Evolutionary conservation across 2,113 vertebrate genomes (phyloP), one percentile per base, ranked within the genome.

Genomic region (Sinocyclocheilus rhinocerous): DNA sequence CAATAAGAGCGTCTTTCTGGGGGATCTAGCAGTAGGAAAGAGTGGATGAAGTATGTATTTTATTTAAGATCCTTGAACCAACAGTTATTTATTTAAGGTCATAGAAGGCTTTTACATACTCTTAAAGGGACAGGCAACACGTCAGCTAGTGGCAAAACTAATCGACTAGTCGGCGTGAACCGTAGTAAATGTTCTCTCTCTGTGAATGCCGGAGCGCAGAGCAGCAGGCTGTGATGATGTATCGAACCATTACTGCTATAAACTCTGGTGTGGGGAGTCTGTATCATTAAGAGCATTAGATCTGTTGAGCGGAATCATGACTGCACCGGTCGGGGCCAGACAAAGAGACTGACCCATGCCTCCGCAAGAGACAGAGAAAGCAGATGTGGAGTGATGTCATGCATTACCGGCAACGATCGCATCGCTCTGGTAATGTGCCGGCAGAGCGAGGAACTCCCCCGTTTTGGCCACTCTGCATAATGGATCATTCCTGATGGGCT

Each of bases 401-500:
- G 82, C 82, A 88, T 88, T 88, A 90, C 61, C 86, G 72, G 86
- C 72, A 86, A 73, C 29, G 77, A 81, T 86, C 57, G 48, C 39
- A 50, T 61, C 8, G 24, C 57, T 79, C 63, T 36, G 52, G 70
- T 88, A 88, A 90, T 90, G 87, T 85, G 73, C 36, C 82, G 83
- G 82, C 85, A 76, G 81, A 83, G 29, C 4, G 45, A 77, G 63
- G 73, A 86, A 72, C 86, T 76, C 81, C 59, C 81, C n/a, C 24
- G 55, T 24, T 16, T 29, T 59, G 86, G 70, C 81, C 33, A 73
- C 45, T 81, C 26, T 8, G 70, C 11, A 52, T 89, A 88, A 89
- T 89, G 89, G 81, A 88, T 87, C 89, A 73, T 88, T 86, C 84
- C 83, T 73, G 84, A 87, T 88, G 45, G 81, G 84, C 84, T 86